Evolutionary conservation across 2,888 invertebrate species (phyloP).

Genomic region (Bursaphelenchus okinawaensis): DNA sequence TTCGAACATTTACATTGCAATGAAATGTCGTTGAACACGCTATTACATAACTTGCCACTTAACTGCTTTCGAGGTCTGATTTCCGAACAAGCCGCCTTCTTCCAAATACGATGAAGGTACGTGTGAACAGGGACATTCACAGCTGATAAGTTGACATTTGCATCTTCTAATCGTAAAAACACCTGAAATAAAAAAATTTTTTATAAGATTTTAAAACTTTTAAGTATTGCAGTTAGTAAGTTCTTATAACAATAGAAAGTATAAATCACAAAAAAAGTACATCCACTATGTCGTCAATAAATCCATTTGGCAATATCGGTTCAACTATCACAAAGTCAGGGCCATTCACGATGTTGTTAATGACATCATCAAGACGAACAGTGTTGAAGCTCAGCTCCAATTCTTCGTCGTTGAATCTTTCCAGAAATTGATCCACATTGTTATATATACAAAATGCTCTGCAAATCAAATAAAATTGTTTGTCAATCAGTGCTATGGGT

Average conservation of each 20-base stretch:
- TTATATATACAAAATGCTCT: neutral
- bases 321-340: neutral
- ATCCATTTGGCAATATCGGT: neutral
- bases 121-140: neutral
- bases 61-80: neutral
- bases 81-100: neutral
- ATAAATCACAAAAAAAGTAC: too few relatives aligned
- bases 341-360: neutral
- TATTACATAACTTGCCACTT: neutral
- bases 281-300: neutral
- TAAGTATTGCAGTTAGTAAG: too few relatives aligned
- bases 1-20: conserved; percentile 3
- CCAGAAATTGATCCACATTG: neutral
- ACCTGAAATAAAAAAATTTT: too few relatives aligned
- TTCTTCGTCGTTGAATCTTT: neutral
- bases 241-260: too few relatives aligned
- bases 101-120: conserved; percentile 4
- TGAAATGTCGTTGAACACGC: neutral
- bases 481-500: neutral
- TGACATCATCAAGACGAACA: neutral
- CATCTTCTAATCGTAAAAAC: neutral
- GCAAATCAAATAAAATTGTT: neutral
- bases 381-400: neutral
- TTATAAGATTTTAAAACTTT: too few relatives aligned
- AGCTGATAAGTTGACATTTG: neutral